phyloP scores from a whole-genome alignment of 1,140 invertebrate genomes.

The Brachionus sp. region DNA sequence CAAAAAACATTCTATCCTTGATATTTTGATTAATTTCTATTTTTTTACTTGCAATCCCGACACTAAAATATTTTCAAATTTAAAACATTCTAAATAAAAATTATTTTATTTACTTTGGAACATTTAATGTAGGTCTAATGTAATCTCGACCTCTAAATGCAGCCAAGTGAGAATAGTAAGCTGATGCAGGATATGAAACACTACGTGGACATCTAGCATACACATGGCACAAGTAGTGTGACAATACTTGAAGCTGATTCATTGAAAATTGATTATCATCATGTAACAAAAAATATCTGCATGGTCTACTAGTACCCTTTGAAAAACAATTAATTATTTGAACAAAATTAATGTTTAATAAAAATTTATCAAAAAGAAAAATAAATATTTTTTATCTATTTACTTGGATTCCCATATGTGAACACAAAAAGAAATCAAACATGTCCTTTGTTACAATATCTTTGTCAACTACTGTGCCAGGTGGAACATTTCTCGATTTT shows the following conservation, averaged over 20 bases:
- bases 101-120: neutral
- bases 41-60: neutral
- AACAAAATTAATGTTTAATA: neutral
- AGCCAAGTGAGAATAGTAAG: conserved; percentile 88
- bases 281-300: conserved; percentile 38
- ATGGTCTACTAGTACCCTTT: conserved; percentile 42
- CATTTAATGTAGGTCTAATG: neutral
- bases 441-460: conserved; percentile 99
- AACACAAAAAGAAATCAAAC: conserved; percentile 99
- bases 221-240: conserved; percentile 81
- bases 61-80: neutral
- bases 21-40: neutral
- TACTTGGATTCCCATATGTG: conserved; percentile 97
- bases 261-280: conserved; percentile 35
- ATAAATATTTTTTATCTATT: neutral
- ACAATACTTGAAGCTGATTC: conserved; percentile 59
- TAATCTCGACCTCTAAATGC: conserved; percentile 67
- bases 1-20: neutral
- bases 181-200: conserved; percentile 86
- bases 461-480: conserved; percentile 96
- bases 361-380: too few relatives aligned
- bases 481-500: conserved; percentile 96
- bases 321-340: neutral
- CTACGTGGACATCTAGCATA: conserved; percentile 79
- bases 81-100: neutral